Evolutionary conservation across 1,140 invertebrate genomes (phyloP).

Genomic region (Eriosoma lanigerum): DNA sequence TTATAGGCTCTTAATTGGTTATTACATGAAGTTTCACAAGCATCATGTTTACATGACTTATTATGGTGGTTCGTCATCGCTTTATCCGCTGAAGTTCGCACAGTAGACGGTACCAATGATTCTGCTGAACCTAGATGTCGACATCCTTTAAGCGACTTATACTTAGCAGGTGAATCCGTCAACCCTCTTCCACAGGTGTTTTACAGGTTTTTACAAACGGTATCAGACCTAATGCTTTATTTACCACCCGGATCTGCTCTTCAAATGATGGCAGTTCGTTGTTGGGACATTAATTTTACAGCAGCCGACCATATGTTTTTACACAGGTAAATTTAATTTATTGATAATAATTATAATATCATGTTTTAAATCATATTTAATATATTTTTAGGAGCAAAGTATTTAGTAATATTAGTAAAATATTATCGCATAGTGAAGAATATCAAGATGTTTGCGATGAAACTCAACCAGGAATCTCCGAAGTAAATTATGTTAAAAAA

Average conservation of each 20-base stretch:
- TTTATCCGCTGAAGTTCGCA: slow-evolving; percentile 30
- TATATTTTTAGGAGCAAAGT: slow-evolving; percentile 72
- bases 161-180: slow-evolving; percentile 77
- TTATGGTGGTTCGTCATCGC: slow-evolving; percentile 90
- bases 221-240: slow-evolving; percentile 89
- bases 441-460: slow-evolving; percentile 69
- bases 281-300: slow-evolving; percentile 88
- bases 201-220: slow-evolving; percentile 85
- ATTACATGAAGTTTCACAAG: slow-evolving; percentile 85
- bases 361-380: slow-evolving; percentile 9
- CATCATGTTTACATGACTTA: slow-evolving; percentile 86
- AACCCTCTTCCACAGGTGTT: slow-evolving; percentile 80
- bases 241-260: slow-evolving; percentile 83
- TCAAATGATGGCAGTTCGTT: slow-evolving; percentile 88
- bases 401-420: slow-evolving; percentile 95
- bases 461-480: slow-evolving; percentile 61
- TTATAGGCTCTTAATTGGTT: slow-evolving; percentile 90
- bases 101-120: slow-evolving; percentile 57
- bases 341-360: not conserved
- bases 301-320: slow-evolving; percentile 88
- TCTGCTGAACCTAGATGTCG: slow-evolving; percentile 62
- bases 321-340: slow-evolving; percentile 68
- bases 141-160: slow-evolving; percentile 79
- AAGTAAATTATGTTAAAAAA: slow-evolving; percentile 53
- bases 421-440: slow-evolving; percentile 81